Conservation (phyloP, 2,113 vertebrate species). For the Campylorhamphus procurvoides region DNA sequence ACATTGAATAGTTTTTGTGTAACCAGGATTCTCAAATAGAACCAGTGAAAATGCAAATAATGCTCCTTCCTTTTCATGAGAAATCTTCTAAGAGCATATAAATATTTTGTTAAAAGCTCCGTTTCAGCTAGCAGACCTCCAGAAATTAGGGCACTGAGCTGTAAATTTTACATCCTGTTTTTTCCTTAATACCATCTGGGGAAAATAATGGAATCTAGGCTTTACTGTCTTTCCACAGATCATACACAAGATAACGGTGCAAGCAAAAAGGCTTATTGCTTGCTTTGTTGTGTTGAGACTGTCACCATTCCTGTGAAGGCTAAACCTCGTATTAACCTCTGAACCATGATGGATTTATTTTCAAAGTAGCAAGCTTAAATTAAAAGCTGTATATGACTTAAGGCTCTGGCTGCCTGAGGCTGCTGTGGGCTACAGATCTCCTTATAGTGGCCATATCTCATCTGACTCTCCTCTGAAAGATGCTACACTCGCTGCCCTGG, state of each 20-base stretch:
- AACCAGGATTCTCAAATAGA: slow-evolving; percentile 4
- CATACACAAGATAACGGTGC: neutral
- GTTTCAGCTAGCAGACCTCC: slow-evolving; percentile 42
- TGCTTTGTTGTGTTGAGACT: neutral
- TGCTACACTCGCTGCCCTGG: neutral
- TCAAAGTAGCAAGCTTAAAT: neutral
- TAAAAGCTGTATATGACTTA: neutral
- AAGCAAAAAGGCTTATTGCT: neutral
- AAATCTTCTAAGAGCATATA: slow-evolving; percentile 3
- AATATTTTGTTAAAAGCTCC: slow-evolving; percentile 42
- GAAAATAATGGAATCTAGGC: neutral
- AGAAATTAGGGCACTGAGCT: slow-evolving; percentile 51
- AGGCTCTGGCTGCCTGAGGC: neutral
- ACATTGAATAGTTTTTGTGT: slow-evolving; percentile 28
- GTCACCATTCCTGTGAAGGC: neutral
- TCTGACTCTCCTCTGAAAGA: neutral
- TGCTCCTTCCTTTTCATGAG: neutral
- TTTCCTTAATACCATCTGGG: slow-evolving; percentile 12
- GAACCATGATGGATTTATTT: neutral
- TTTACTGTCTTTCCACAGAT: neutral
- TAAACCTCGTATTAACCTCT: neutral
- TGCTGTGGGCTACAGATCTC: neutral
- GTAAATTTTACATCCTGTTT: slow-evolving; percentile 36
- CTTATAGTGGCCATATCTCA: neutral
- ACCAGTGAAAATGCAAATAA: slow-evolving; percentile 39